A percentile compares a stretch with the other conserved stretches of the same genome.
phyloP scores from a whole-genome alignment of 2,888 invertebrate species.

The Scotopteryx bipunctaria region DNA sequence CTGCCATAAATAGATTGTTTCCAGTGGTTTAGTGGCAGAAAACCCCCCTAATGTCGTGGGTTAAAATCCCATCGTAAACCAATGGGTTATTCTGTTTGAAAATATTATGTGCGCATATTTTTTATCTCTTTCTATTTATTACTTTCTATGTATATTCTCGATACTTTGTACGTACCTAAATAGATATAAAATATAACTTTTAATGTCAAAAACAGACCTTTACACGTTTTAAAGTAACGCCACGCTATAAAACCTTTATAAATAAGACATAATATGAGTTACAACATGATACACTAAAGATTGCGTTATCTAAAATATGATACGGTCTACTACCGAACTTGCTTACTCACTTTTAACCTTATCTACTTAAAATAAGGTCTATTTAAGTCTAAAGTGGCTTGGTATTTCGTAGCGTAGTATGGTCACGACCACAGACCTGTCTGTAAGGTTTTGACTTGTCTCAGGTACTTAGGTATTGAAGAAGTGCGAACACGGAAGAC shows the following conservation, averaged over 20 bases:
- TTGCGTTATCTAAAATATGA: conserved; percentile 37
- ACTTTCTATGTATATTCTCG: too few species aligned
- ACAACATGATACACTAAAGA: conserved; percentile 44
- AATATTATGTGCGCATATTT: too few species aligned
- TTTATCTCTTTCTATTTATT: too few species aligned
- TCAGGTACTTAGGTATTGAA: neutral
- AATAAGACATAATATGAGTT: conserved; percentile 46
- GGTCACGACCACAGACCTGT: conserved; percentile 24
- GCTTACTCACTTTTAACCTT: conserved; percentile 6
- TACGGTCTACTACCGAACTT: conserved; percentile 18
- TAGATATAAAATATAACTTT: too few species aligned
- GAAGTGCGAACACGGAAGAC: too few species aligned
- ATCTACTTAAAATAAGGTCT: neutral
- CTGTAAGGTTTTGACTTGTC: conserved; percentile 12
- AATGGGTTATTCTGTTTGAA: too few species aligned
- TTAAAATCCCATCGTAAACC: too few species aligned
- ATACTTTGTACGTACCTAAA: too few species aligned
- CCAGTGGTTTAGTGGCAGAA: too few species aligned
- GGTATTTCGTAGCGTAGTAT: conserved; percentile 31
- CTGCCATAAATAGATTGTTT: too few species aligned
- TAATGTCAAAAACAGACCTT: too few species aligned
- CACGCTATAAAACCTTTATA: conserved; percentile 41
- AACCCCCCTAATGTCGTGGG: too few species aligned
- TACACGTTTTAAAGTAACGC: neutral
- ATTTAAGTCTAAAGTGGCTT: conserved; percentile 4